Percentiles rank a stretch among this genome's conserved stretches.
Conservation (phyloP, 2,888 invertebrate genomes). For the Coremacera marginata region DNA sequence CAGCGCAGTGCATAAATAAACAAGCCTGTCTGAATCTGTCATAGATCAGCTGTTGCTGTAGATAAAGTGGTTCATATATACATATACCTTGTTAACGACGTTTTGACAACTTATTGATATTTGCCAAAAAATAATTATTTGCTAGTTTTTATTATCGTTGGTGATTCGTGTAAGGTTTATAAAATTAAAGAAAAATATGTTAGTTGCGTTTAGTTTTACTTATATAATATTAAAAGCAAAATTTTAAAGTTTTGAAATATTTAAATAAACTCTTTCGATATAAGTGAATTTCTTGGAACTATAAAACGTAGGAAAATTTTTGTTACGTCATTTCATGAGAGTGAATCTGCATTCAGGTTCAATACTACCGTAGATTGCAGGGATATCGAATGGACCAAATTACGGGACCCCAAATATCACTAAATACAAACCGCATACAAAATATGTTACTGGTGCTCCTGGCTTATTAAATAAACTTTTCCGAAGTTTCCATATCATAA, state of each 20-base stretch:
- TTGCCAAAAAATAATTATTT: no score
- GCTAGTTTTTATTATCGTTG: no score
- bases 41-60: not conserved
- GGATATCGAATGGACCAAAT: not conserved
- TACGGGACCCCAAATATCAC: no score
- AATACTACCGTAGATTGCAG: not conserved
- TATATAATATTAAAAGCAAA: not conserved
- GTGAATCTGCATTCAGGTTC: not conserved
- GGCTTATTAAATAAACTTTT: not conserved
- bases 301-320: constrained; percentile 1
- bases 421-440: no score
- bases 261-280: not conserved
- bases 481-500: no score
- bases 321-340: constrained; percentile 59
- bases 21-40: not conserved
- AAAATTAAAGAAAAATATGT: constrained; percentile 34
- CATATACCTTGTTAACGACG: no score
- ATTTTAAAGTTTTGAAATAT: not conserved
- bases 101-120: no score
- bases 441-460: not conserved
- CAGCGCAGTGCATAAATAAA: not conserved
- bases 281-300: not conserved
- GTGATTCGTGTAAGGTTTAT: no score
- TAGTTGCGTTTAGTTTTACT: not conserved
- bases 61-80: not conserved